Conservation (phyloP, 2,888 invertebrate genomes). For the Panorpa germanica region DNA sequence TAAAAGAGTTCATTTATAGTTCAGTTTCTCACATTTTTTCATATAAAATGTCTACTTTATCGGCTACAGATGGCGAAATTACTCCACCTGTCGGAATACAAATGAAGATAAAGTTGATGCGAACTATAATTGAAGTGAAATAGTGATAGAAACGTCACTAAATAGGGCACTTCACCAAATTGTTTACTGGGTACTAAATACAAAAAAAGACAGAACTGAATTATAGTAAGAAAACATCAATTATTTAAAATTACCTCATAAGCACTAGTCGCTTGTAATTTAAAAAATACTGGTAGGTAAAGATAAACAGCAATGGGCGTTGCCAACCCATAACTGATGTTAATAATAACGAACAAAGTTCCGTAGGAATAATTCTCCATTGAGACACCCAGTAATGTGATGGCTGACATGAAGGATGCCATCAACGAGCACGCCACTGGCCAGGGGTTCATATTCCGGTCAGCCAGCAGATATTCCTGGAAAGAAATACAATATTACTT, state of each 20-base stretch:
- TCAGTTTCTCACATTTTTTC: too few species aligned
- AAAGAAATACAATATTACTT: constrained; percentile 15
- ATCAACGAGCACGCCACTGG: constrained; percentile 79
- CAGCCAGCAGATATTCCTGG: constrained; percentile 69
- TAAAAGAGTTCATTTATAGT: too few species aligned
- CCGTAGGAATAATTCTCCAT: constrained; percentile 68
- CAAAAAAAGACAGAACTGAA: neutral
- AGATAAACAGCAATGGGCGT: constrained; percentile 60
- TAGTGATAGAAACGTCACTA: too few species aligned
- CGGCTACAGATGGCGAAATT: too few species aligned
- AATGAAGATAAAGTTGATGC: too few species aligned
- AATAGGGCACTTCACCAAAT: too few species aligned
- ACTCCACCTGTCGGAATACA: too few species aligned
- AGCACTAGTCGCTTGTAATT: constrained; percentile 65
- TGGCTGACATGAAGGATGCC: constrained; percentile 89
- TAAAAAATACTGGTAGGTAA: constrained; percentile 73
- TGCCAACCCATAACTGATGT: constrained; percentile 53
- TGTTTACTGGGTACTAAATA: neutral
- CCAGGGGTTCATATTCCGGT: constrained; percentile 49
- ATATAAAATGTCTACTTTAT: too few species aligned
- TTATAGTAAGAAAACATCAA: neutral
- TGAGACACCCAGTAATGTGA: constrained; percentile 75
- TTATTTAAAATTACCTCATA: constrained; percentile 42
- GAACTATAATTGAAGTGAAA: too few species aligned
- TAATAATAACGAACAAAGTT: constrained; percentile 59